phyloP scores from a whole-genome alignment of 2,888 invertebrate species.

The Phanerotoma sp. region DNA sequence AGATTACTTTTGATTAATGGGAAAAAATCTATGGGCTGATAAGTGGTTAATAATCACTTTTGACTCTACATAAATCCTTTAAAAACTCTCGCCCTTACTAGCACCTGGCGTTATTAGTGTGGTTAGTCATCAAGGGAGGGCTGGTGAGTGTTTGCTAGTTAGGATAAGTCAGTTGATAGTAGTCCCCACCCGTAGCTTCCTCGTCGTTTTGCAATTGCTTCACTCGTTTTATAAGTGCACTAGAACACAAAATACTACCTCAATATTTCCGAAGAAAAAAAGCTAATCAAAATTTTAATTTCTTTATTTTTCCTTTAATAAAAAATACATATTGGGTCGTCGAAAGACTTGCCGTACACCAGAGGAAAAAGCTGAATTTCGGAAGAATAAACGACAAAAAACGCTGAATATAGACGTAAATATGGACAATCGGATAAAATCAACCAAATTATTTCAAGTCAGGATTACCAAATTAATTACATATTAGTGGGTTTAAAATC shows the following conservation, averaged over 20 bases:
- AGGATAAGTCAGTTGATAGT: conserved; percentile 56
- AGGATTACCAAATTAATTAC: too few relatives aligned
- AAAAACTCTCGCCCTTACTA: conserved; percentile 19
- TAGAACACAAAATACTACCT: conserved; percentile 55
- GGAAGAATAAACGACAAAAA: too few relatives aligned
- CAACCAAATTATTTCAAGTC: too few relatives aligned
- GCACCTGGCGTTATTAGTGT: conserved; percentile 34
- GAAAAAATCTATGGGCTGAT: too few relatives aligned
- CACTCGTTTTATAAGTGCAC: conserved; percentile 54
- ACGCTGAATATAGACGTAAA: too few relatives aligned
- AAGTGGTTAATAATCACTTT: too few relatives aligned
- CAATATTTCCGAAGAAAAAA: conserved; percentile 29
- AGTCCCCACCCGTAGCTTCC: conserved; percentile 54
- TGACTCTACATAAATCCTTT: not conserved
- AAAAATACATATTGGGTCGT: too few relatives aligned
- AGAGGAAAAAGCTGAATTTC: too few relatives aligned
- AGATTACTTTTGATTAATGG: too few relatives aligned
- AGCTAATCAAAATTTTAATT: not conserved
- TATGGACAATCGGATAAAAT: too few relatives aligned
- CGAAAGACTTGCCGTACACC: too few relatives aligned
- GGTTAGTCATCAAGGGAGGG: conserved; percentile 45
- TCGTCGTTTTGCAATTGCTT: conserved; percentile 55
- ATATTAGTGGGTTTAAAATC: too few relatives aligned
- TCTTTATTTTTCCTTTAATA: conserved; percentile 2
- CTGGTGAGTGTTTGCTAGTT: conserved; percentile 51